phyloP scores from a whole-genome alignment of 2,113 vertebrate genomes.

The Chionodraco myersi region DNA sequence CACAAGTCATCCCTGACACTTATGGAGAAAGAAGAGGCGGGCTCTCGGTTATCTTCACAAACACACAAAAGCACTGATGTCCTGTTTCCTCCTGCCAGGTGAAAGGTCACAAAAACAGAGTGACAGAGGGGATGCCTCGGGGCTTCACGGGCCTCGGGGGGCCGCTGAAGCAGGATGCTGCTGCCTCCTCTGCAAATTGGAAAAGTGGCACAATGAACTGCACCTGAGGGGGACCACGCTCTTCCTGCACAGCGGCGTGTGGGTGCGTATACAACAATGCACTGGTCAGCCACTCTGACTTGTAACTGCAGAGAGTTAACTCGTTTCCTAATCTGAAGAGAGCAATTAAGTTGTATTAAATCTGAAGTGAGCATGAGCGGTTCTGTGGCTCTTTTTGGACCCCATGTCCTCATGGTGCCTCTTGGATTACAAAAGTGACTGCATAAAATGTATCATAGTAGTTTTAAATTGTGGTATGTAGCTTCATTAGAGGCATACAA shows the following conservation, averaged over 20 bases:
- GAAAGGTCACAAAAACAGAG: conserved; percentile 82
- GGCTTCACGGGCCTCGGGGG: conserved; percentile 41
- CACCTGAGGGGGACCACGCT: conserved; percentile 25
- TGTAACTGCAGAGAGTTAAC: background rate
- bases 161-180: conserved; percentile 72
- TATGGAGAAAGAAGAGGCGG: conserved; percentile 34
- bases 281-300: background rate
- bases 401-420: background rate
- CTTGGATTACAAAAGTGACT: background rate
- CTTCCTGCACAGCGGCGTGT: conserved; percentile 30
- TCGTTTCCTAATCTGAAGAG: background rate
- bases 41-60: conserved; percentile 77
- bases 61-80: conserved; percentile 76
- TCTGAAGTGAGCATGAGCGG: background rate
- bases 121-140: conserved; percentile 69
- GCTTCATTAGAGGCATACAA: background rate
- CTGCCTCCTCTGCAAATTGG: conserved; percentile 61
- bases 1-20: conserved; percentile 52
- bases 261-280: background rate
- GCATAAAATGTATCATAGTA: background rate
- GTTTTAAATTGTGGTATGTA: background rate
- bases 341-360: background rate
- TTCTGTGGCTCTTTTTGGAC: background rate
- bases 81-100: conserved; percentile 83
- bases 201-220: conserved; percentile 56